A percentile compares a stretch with the other conserved stretches of the same genome.
Conservation (phyloP, 2,113 vertebrate species). For the Trichomycterus rosablanca region DNA sequence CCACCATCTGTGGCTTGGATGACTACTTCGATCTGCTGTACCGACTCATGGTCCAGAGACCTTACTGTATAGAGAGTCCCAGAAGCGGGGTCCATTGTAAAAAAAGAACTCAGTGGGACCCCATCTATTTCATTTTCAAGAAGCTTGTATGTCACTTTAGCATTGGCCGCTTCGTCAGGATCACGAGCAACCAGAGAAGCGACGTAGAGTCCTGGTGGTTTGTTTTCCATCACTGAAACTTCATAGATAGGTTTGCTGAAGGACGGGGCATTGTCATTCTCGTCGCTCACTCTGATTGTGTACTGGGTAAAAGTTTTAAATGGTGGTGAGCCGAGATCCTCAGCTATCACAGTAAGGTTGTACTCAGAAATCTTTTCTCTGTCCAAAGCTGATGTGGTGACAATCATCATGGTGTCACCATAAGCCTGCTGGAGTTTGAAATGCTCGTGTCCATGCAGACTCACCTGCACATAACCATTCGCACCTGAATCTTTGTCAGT, state of each 20-base stretch:
- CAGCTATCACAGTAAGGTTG: conserved; percentile 72
- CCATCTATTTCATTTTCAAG: conserved; percentile 60
- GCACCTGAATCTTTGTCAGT: conserved; percentile 37
- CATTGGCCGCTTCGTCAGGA: conserved; percentile 69
- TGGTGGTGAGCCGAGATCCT: conserved; percentile 68
- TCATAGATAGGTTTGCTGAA: conserved; percentile 67
- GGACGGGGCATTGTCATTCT: conserved; percentile 68
- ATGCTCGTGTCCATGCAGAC: conserved; percentile 73
- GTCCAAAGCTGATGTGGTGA: conserved; percentile 38
- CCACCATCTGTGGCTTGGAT: conserved; percentile 68
- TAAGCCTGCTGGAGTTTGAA: conserved; percentile 59
- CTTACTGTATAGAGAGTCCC: conserved; percentile 73
- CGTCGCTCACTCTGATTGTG: conserved; percentile 64
- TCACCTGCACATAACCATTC: conserved; percentile 72
- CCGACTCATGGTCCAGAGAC: conserved; percentile 71
- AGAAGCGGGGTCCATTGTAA: conserved; percentile 65
- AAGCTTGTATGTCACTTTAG: conserved; percentile 68
- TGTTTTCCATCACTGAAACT: conserved; percentile 69
- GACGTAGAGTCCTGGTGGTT: conserved; percentile 66
- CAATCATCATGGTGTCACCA: conserved; percentile 28
- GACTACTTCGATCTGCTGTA: conserved; percentile 68
- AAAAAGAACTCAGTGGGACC: conserved; percentile 63
- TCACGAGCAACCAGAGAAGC: conserved; percentile 63
- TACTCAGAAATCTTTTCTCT: conserved; percentile 44
- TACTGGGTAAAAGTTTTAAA: conserved; percentile 66